Percentiles rank a stretch among this genome's conserved stretches.
phyloP scores from a whole-genome alignment of 2,113 vertebrate species.

The Poeciliopsis occidentalis region DNA sequence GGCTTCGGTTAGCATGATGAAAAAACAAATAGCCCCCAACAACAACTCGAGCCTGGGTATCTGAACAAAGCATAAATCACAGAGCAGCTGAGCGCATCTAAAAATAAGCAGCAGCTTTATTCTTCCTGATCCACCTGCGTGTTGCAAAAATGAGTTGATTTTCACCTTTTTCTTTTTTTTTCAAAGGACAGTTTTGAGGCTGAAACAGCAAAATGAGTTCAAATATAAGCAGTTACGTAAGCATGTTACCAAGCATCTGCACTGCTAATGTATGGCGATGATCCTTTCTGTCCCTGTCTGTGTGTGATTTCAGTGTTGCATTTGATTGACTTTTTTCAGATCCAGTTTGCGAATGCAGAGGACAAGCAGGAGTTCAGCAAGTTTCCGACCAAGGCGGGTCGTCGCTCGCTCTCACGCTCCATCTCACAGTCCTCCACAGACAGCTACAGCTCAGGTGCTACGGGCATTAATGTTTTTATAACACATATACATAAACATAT shows the following conservation, averaged over 20 bases:
- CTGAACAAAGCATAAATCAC: conserved; percentile 66
- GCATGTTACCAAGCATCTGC: neutral
- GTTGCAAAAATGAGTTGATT: conserved; percentile 44
- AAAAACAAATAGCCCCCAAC: conserved; percentile 35
- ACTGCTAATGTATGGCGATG: neutral
- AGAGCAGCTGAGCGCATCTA: conserved; percentile 42
- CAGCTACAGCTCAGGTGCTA: conserved; percentile 97
- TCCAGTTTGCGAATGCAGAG: conserved; percentile 93
- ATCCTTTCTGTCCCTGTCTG: neutral
- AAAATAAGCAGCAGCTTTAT: conserved; percentile 52
- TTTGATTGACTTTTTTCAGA: conserved; percentile 72
- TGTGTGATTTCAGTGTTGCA: neutral
- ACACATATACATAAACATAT: neutral
- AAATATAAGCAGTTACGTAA: conserved; percentile 15
- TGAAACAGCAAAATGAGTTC: conserved; percentile 21
- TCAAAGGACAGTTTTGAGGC: conserved; percentile 13
- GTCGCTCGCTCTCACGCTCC: conserved; percentile 93
- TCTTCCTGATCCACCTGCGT: conserved; percentile 44
- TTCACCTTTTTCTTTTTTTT: conserved; percentile 14
- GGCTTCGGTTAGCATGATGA: conserved; percentile 45
- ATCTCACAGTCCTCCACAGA: conserved; percentile 98
- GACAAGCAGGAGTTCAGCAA: conserved; percentile 98
- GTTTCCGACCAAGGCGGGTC: conserved; percentile 95
- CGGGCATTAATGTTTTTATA: neutral
- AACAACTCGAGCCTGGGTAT: conserved; percentile 49